phyloP scores from a whole-genome alignment of 1,140 invertebrate genomes.

The Apis dorsata region DNA sequence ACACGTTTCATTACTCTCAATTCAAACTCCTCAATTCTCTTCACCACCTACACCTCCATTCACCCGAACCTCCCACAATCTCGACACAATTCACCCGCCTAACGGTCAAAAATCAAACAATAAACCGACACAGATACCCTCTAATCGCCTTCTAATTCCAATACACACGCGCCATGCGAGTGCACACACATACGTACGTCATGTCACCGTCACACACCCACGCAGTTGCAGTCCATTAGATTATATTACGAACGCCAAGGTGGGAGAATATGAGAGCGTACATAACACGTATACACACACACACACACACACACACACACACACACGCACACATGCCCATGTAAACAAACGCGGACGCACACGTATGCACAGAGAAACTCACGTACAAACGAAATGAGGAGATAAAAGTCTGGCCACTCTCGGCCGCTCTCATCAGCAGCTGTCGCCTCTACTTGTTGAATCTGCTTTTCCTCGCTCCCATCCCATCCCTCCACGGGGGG shows the following conservation, averaged over 20 bases:
- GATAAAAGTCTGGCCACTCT: slow-evolving; percentile 52
- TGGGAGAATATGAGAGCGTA: not conserved
- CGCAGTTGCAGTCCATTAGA: slow-evolving; percentile 22
- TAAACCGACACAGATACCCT: not conserved
- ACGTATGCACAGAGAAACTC: not conserved
- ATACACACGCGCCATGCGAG: not conserved
- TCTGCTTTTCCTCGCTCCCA: slow-evolving; percentile 50
- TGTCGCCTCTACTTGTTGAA: slow-evolving; percentile 66
- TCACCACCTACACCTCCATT: not conserved
- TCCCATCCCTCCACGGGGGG: not conserved
- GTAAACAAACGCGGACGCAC: too few relatives aligned
- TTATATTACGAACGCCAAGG: slow-evolving; percentile 5
- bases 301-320: not conserved
- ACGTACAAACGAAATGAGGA: slow-evolving; percentile 39
- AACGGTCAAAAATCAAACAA: not conserved
- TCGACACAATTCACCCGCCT: not conserved
- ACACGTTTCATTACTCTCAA: not conserved
- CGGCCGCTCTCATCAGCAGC: slow-evolving; percentile 55
- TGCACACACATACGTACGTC: too few relatives aligned
- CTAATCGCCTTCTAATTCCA: not conserved
- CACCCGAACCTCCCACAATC: not conserved
- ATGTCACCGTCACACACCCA: slow-evolving; percentile 5
- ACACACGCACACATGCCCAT: not conserved
- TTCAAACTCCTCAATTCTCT: not conserved
- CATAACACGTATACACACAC: not conserved